Evolutionary conservation across 2,888 invertebrate genomes (phyloP).

Genomic region (Copidosoma aretas): DNA sequence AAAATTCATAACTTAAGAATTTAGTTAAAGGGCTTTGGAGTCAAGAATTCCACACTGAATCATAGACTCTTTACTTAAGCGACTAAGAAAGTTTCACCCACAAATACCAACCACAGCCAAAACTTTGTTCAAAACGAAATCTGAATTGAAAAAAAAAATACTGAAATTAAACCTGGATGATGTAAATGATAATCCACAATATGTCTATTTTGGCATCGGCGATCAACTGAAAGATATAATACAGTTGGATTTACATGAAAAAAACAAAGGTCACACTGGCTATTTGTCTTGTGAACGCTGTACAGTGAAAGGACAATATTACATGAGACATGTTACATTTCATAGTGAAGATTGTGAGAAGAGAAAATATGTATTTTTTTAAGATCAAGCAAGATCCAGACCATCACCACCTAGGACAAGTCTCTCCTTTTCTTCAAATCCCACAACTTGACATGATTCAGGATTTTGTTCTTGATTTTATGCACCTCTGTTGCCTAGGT

Average conservation of each 20-base stretch:
- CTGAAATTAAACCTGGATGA: neutral
- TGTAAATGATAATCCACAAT: neutral
- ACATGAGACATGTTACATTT: neutral
- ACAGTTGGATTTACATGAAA: neutral
- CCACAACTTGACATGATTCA: conserved; percentile 33
- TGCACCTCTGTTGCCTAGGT: conserved; percentile 40
- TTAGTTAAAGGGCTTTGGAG: too few species aligned
- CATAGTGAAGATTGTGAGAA: neutral
- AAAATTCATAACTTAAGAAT: too few species aligned
- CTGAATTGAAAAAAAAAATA: neutral
- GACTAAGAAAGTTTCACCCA: neutral
- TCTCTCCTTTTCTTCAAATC: neutral
- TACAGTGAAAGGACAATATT: neutral
- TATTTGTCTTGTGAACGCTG: conserved; percentile 12
- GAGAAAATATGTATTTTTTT: neutral
- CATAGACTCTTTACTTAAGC: neutral
- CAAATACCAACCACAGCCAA: neutral
- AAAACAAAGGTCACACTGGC: conserved; percentile 22
- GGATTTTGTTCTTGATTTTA: conserved; percentile 40
- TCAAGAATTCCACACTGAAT: neutral
- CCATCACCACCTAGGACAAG: neutral
- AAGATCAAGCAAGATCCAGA: neutral
- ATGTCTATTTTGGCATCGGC: conserved; percentile 4
- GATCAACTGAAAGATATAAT: neutral
- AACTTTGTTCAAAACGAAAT: conserved; percentile 2